These are phyloP conservation scores for Sigmodon hispidus DNA, from an alignment of 2,113 vertebrate genomes.

Conservation along the genomic window DNA sequence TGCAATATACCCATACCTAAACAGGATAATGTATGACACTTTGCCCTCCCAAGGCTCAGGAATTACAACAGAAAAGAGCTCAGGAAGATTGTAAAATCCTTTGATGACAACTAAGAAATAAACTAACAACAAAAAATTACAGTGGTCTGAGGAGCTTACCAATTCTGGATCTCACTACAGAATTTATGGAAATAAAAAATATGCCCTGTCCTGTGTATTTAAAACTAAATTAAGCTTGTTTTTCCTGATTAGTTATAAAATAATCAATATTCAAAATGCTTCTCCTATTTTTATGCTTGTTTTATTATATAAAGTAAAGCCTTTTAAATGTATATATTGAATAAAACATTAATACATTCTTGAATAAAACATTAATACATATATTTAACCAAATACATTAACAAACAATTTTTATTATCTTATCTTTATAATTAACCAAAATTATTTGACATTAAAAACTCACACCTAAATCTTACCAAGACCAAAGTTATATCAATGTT, in stretches of 20 bases:
- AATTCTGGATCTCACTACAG: background rate
- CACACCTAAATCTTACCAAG: background rate
- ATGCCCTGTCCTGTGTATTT: background rate
- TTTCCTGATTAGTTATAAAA: background rate
- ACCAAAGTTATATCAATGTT: background rate
- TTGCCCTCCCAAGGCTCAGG: background rate
- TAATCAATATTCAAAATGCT: background rate
- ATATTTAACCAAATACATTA: background rate
- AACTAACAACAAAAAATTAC: background rate
- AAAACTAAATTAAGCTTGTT: background rate
- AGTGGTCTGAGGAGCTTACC: background rate
- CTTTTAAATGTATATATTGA: background rate
- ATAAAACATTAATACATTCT: background rate
- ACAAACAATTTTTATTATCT: background rate
- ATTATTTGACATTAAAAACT: constrained; percentile 10
- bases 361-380: background rate
- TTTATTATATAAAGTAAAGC: background rate
- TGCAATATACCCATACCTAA: background rate
- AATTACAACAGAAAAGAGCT: background rate
- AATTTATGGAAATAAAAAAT: background rate
- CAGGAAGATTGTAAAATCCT: background rate
- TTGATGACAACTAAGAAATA: background rate
- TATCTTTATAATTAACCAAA: background rate
- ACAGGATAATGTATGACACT: background rate
- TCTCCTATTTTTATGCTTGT: background rate